phyloP scores from a whole-genome alignment of 1,140 invertebrate species.

The Scylla paramamosain region DNA sequence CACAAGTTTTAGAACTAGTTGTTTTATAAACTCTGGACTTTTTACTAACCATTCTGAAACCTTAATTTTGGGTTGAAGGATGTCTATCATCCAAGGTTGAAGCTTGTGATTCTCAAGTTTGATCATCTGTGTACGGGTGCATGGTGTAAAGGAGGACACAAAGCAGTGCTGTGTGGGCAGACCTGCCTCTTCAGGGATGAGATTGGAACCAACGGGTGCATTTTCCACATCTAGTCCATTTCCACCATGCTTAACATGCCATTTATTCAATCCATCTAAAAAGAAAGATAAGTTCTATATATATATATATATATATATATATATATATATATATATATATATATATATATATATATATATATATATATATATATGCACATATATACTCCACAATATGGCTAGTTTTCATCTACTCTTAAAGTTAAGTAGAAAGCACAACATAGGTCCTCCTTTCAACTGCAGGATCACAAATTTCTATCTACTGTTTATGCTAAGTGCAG shows the following conservation, averaged over 20 bases:
- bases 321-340: no score
- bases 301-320: neutral
- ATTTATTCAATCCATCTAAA: conserved; percentile 49
- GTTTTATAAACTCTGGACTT: no score
- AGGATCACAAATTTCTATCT: no score
- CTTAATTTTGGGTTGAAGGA: conserved; percentile 42
- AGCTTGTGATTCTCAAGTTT: neutral
- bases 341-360: neutral
- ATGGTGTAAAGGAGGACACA: conserved; percentile 67
- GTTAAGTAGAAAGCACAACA: no score
- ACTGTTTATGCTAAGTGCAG: no score
- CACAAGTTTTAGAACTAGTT: no score
- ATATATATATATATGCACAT: neutral
- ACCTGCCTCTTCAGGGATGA: conserved; percentile 50
- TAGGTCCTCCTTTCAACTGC: no score
- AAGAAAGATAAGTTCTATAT: neutral
- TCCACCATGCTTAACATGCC: conserved; percentile 46
- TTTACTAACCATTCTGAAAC: conserved; percentile 66
- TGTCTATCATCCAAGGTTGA: conserved; percentile 29
- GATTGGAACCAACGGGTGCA: conserved; percentile 25
- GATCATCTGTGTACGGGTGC: conserved; percentile 43
- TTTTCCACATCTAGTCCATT: conserved; percentile 60
- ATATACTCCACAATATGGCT: no score
- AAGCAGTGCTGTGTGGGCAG: conserved; percentile 72
- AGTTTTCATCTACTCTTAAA: no score